Conservation (phyloP, 2,113 vertebrate species). For the Oenanthe melanoleuca region DNA sequence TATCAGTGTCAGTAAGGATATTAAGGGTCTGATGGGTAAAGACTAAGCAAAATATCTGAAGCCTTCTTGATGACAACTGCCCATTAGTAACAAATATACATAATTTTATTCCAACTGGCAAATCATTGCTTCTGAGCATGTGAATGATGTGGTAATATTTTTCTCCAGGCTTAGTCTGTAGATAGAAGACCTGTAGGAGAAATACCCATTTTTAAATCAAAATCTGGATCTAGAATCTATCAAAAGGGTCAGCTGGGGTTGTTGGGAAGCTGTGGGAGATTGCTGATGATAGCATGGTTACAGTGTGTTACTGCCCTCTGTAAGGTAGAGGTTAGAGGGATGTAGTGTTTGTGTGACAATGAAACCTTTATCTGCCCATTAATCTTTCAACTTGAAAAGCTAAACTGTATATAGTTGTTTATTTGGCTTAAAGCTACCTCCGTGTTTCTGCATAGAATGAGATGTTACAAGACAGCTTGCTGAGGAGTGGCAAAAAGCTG, state of each 20-base stretch:
- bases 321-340: neutral
- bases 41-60: neutral
- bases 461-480: neutral
- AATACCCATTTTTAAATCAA: neutral
- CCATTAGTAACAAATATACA: neutral
- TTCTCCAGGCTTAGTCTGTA: neutral
- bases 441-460: neutral
- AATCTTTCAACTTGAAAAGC: neutral
- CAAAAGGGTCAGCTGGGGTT: neutral
- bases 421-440: neutral
- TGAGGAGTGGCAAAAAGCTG: neutral
- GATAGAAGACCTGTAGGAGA: neutral
- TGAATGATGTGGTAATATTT: neutral
- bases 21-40: neutral
- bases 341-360: neutral
- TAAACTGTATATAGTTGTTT: neutral
- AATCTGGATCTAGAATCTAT: neutral
- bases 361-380: neutral
- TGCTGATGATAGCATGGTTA: neutral
- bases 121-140: neutral
- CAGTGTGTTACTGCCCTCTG: neutral
- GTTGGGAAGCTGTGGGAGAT: neutral
- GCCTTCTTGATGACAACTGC: neutral
- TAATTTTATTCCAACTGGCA: neutral
- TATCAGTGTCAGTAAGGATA: neutral